Percentiles rank a stretch among this genome's conserved stretches.
Evolutionary conservation across 2,888 invertebrate genomes (phyloP).

Genomic region (Hofmannophila pseudospretella): DNA sequence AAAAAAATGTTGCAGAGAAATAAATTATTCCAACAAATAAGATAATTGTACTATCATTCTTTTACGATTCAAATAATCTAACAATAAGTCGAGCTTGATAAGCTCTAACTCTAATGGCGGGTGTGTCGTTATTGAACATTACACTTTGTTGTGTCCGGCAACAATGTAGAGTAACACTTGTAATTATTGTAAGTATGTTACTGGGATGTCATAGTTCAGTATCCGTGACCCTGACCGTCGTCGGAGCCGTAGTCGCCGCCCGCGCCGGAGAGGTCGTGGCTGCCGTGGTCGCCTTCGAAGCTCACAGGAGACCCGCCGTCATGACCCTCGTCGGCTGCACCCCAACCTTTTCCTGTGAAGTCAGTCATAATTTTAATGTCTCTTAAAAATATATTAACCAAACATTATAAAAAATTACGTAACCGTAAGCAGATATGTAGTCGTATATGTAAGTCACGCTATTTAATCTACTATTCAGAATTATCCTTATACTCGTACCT

Average conservation of each 20-base stretch:
- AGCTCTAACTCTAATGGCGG: neutral
- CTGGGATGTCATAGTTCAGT: conserved; percentile 3
- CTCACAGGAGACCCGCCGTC: conserved; percentile 57
- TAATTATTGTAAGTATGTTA: neutral
- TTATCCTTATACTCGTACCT: too few relatives aligned
- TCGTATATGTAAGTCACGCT: neutral
- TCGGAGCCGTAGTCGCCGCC: conserved; percentile 46
- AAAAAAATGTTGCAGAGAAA: too few relatives aligned
- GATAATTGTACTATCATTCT: too few relatives aligned
- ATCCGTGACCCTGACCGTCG: conserved; percentile 36
- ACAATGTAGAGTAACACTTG: neutral
- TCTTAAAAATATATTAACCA: too few relatives aligned
- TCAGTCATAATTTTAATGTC: conserved; percentile 3
- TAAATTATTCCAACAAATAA: too few relatives aligned
- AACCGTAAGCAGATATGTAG: neutral
- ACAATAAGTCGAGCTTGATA: neutral
- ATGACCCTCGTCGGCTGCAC: conserved; percentile 61
- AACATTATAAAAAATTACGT: too few relatives aligned
- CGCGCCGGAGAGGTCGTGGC: conserved; percentile 46
- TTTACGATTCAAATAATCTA: neutral
- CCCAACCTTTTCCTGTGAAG: conserved; percentile 60
- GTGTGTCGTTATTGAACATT: neutral
- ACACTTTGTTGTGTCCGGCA: neutral
- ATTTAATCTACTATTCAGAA: neutral
- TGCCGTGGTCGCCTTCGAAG: conserved; percentile 56